Conservation (phyloP, 1,140 invertebrate genomes). For the Drosophila littoralis region DNA sequence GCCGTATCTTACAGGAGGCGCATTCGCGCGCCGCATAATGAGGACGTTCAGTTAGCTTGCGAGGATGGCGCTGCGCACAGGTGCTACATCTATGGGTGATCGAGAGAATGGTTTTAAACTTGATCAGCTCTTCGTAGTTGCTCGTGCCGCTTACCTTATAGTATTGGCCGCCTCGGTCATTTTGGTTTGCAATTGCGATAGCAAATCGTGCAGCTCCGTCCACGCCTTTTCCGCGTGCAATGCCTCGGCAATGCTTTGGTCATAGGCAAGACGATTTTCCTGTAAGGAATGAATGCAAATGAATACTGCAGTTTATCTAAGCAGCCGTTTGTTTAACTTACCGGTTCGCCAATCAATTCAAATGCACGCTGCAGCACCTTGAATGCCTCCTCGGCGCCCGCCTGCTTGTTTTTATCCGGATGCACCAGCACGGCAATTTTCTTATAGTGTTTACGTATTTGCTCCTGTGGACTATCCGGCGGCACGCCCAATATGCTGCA, state of each 20-base stretch:
- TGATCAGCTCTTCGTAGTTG: neutral
- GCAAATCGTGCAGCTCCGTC: slow-evolving; percentile 91
- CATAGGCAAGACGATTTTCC: slow-evolving; percentile 92
- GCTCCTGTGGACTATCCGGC: slow-evolving; percentile 94
- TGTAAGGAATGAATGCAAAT: slow-evolving; percentile 73
- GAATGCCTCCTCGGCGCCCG: slow-evolving; percentile 97
- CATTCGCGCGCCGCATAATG: slow-evolving; percentile 96
- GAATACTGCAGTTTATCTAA: neutral
- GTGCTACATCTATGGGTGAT: slow-evolving; percentile 89
- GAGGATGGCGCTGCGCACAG: slow-evolving; percentile 94
- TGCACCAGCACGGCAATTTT: slow-evolving; percentile 96
- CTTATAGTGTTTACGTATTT: slow-evolving; percentile 97
- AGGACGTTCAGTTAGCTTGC: slow-evolving; percentile 92
- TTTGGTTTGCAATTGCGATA: slow-evolving; percentile 95
- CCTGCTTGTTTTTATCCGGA: slow-evolving; percentile 97
- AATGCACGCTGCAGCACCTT: slow-evolving; percentile 97
- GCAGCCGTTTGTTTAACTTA: slow-evolving; percentile 78
- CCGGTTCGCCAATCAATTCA: slow-evolving; percentile 96
- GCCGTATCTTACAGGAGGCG: slow-evolving; percentile 94
- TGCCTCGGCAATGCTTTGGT: slow-evolving; percentile 89
- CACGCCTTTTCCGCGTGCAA: slow-evolving; percentile 92
- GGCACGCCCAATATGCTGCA: slow-evolving; percentile 94
- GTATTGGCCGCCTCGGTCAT: slow-evolving; percentile 96
- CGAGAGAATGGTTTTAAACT: neutral
- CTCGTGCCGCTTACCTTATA: slow-evolving; percentile 86